Base-by-base conservation (phyloP, 2,113 vertebrate genomes). In the Erinaceus europaeus region DNA sequence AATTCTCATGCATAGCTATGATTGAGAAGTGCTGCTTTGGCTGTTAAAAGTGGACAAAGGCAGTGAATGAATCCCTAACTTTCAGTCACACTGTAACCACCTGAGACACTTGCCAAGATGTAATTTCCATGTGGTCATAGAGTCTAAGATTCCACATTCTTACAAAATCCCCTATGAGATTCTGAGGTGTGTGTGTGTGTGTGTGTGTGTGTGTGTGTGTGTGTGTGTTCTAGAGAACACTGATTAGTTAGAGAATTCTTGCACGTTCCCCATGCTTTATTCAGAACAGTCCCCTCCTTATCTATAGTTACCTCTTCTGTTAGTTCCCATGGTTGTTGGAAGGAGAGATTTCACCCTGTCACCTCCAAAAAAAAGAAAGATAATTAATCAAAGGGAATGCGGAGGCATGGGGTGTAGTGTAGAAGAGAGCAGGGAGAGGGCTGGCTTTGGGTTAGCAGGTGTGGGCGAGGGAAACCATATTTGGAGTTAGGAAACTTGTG, bases 181-280 rank as follows among this genome's bases (percentile, higher is more conserved):
- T 9, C 48, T 11, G 10, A 50, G 20, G 20, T 55, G 3, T 50
- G 20, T 50, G 6, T 50, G 6, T 50, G 20, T 50, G 48, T 50
- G 20, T 50, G 6, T 6, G 20, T 50, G 6, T 50, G 6, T 50
- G 20, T 50, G 20, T 50, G 48, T 50, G 12, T 50, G n/a, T n/a
- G n/a, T n/a, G n/a, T n/a, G n/a, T n/a, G n/a, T n/a, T n/a, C n/a
- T 29, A 48, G 62, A 73, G 44, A 76, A 80, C 11, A 8, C 38
- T 75, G 29, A n/a, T n/a, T n/a, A n/a, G 55, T 40, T 75, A 89
- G 68, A 72, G 27, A 81, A 81, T 84, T 89, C 42, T 53, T 74
- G 25, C 48, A 29, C 48, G 32, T 44, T 81, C 62, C 44, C 25
- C 62, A 29, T 61, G 40, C 73, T 88, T 42, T n/a, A n/a, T n/a